Base-by-base conservation (phyloP, 2,113 vertebrate species). In the Butorides virescens region DNA sequence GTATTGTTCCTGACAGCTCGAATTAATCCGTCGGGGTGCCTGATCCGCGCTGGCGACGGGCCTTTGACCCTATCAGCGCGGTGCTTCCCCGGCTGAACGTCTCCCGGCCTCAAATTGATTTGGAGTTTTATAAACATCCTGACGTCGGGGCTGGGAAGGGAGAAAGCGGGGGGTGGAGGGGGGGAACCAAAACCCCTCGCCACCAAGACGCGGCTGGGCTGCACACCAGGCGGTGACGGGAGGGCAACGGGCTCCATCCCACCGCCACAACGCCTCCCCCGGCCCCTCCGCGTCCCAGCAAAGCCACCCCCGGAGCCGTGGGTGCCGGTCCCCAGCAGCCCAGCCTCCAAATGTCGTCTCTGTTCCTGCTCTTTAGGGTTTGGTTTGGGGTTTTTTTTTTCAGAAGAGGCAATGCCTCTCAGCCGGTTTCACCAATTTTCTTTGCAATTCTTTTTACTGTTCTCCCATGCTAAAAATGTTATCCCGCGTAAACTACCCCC, bases 1-100 rank as follows among this genome's bases (percentile, higher is more conserved):
- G 88, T 95, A 97, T 98, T 94, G 97, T 93, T 95, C 98, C 97
- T 98, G 98, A 98, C 98, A 98, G 98, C 97, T 95, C 79, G 88
- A 95, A 98, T 98, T 97, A 98, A 98, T 97, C 86, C 92, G 66
- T 97, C 97, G 95, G 97, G 97, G 97, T 71, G 97, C 86, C 56
- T 46, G 97, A 98, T 97, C 94, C 68, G 96, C 17, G 80, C 97
- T 97, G 98, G 98, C 96, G 61, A 95, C 92, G 97, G 96, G 97
- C 97, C 97, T 96, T 94, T 98, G 98, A 98, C 98, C 98, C 98
- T 95, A 82, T 96, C 98, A 95, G 97, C 86, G 9, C 96, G 42
- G 55, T 79, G 97, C 97, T 97, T 96, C 97, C 97, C 96, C 73
- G 83, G 96, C 97, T 84, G 93, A 97, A 95, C 95, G 75, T 91